A percentile compares a stretch with the other conserved stretches of the same genome.
phyloP scores from a whole-genome alignment of 2,888 invertebrate genomes.

The Amiota mariae region DNA sequence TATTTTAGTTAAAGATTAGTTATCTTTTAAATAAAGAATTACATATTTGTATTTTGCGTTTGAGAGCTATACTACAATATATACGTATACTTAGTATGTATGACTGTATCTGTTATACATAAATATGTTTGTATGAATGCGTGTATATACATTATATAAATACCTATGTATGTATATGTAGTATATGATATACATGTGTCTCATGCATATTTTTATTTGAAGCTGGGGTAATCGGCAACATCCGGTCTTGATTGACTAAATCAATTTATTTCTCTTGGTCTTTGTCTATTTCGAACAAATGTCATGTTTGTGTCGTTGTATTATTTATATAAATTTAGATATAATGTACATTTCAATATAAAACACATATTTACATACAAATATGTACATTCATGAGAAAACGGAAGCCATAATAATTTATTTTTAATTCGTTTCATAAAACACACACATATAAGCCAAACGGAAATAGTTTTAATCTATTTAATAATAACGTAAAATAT shows the following conservation, averaged over 20 bases:
- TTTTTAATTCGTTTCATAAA: too few species aligned
- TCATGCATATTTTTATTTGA: slow-evolving; percentile 12
- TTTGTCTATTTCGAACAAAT: slow-evolving; percentile 5
- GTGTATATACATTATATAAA: neutral
- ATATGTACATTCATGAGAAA: slow-evolving; percentile 11
- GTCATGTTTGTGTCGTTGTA: neutral
- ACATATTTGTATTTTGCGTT: too few species aligned
- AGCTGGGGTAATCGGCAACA: slow-evolving; percentile 16
- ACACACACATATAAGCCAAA: too few species aligned
- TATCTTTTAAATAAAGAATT: too few species aligned
- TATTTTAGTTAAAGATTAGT: too few species aligned
- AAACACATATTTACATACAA: neutral
- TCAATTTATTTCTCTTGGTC: slow-evolving; percentile 20
- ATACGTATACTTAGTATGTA: too few species aligned
- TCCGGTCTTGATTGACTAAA: slow-evolving; percentile 29
- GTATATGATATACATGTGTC: neutral
- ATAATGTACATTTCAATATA: slow-evolving; percentile 5
- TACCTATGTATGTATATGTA: neutral
- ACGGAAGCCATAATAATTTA: slow-evolving; percentile 18
- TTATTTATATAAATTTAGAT: slow-evolving; percentile 22
- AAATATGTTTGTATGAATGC: too few species aligned
- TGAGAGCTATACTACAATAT: too few species aligned
- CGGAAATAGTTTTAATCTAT: too few species aligned
- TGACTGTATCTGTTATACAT: too few species aligned
- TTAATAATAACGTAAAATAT: too few species aligned